These are phyloP conservation scores for Bucorvus abyssinicus DNA, from an alignment of 2,797 vertebrate species.

Conservation along the genomic window DNA sequence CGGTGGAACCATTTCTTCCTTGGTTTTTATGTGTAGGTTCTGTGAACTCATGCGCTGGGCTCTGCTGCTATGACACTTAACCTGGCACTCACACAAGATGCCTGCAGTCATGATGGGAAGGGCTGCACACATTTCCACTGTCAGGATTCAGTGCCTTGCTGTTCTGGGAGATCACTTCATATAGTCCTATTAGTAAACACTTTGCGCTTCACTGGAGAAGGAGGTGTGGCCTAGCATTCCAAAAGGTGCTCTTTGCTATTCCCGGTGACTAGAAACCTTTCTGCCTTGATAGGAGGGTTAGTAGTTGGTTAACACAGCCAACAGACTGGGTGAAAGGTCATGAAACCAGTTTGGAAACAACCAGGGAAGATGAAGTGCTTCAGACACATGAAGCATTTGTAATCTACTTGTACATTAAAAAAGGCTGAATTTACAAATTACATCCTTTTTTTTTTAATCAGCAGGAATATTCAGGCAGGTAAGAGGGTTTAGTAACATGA, in stretches of 20 bases:
- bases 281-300: neutral
- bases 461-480: neutral
- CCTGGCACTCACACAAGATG: fast-evolving
- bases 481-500: neutral
- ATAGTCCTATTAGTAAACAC: neutral
- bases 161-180: too few relatives aligned
- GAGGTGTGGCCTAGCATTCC: too few relatives aligned
- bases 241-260: too few relatives aligned
- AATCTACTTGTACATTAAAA: neutral
- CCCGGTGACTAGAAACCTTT: neutral
- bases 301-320: neutral
- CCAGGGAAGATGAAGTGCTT: neutral
- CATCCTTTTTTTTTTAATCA: fast-evolving
- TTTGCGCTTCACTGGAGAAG: neutral
- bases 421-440: neutral
- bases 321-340: too few relatives aligned
- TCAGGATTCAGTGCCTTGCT: neutral
- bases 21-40: neutral
- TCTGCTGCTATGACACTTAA: neutral
- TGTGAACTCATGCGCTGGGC: neutral
- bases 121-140: too few relatives aligned
- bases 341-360: neutral
- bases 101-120: neutral
- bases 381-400: neutral
- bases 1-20: neutral